Evolutionary conservation across 2,888 invertebrate genomes (phyloP).

Genomic region (Corbicula japonica): DNA sequence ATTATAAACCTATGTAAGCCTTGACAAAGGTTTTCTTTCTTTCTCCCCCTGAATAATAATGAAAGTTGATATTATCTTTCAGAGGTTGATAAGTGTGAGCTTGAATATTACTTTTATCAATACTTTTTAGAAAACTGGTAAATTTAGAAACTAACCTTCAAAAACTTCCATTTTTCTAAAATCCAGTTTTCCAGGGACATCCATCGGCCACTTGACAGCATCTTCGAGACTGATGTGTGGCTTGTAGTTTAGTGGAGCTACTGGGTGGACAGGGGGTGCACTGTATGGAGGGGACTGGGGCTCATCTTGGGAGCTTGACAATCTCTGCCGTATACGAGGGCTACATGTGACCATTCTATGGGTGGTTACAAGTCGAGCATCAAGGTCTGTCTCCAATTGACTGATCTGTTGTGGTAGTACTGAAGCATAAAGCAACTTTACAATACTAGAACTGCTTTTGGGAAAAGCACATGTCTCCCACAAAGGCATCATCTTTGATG

Average conservation of each 20-base stretch:
- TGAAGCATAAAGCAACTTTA: too few species aligned
- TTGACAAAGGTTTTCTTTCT: too few species aligned
- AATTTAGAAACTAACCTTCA: slow-evolving; percentile 91
- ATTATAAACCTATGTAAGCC: too few species aligned
- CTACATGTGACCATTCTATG: slow-evolving; percentile 31
- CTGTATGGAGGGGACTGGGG: slow-evolving; percentile 34
- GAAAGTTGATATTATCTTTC: too few species aligned
- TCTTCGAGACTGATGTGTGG: slow-evolving; percentile 89
- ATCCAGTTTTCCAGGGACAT: slow-evolving; percentile 94
- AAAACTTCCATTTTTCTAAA: slow-evolving; percentile 96
- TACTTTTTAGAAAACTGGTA: too few species aligned
- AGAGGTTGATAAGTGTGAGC: too few species aligned
- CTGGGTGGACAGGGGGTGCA: slow-evolving; percentile 45
- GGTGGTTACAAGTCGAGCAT: slow-evolving; percentile 53
- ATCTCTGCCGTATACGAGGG: slow-evolving; percentile 44
- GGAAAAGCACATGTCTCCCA: too few species aligned
- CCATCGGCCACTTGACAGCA: slow-evolving; percentile 91
- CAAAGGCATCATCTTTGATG: too few species aligned
- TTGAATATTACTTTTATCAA: too few species aligned
- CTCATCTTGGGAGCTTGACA: slow-evolving; percentile 33
- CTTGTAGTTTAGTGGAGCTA: slow-evolving; percentile 61
- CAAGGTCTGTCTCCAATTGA: slow-evolving; percentile 75
- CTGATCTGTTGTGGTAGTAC: slow-evolving; percentile 19
- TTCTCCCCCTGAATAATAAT: too few species aligned
- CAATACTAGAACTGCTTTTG: too few species aligned